Conservation (phyloP, 2,797 vertebrate genomes). For the Xenopus petersii region DNA sequence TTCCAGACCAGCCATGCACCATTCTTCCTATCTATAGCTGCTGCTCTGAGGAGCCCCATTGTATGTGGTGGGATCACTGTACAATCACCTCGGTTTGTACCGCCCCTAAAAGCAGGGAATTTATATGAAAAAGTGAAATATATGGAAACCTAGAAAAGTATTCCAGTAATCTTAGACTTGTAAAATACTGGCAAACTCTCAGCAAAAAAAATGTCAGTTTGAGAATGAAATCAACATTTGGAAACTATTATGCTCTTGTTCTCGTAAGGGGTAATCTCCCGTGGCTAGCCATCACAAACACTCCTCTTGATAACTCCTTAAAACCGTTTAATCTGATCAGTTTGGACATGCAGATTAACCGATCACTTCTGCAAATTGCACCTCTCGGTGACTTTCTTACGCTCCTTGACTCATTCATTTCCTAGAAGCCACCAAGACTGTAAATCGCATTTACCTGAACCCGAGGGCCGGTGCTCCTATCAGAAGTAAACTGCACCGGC, state of each 20-base stretch:
- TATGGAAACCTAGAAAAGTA: constrained; percentile 43
- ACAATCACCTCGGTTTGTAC: too few species aligned
- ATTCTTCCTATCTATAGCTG: too few species aligned
- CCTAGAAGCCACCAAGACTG: constrained; percentile 27
- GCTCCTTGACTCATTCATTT: constrained; percentile 40
- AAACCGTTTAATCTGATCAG: constrained; percentile 45
- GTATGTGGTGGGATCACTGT: too few species aligned
- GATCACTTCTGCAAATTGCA: constrained; percentile 44
- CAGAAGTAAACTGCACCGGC: too few species aligned
- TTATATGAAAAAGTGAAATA: constrained; percentile 13
- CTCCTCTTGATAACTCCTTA: constrained; percentile 31
- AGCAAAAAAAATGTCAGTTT: constrained; percentile 32
- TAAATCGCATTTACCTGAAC: background rate
- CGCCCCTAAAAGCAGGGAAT: too few species aligned
- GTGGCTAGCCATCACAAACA: constrained; percentile 28
- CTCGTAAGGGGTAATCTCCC: constrained; percentile 29
- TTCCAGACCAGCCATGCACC: too few species aligned
- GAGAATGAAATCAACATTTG: constrained; percentile 44
- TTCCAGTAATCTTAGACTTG: constrained; percentile 27
- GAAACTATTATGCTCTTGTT: constrained; percentile 41
- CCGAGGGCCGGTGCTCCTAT: too few species aligned
- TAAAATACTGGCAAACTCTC: constrained; percentile 36
- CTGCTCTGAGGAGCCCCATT: too few species aligned
- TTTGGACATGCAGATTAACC: constrained; percentile 41
- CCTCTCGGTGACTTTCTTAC: constrained; percentile 25